phyloP scores from a whole-genome alignment of 2,888 invertebrate genomes.

The Nineta flava region DNA sequence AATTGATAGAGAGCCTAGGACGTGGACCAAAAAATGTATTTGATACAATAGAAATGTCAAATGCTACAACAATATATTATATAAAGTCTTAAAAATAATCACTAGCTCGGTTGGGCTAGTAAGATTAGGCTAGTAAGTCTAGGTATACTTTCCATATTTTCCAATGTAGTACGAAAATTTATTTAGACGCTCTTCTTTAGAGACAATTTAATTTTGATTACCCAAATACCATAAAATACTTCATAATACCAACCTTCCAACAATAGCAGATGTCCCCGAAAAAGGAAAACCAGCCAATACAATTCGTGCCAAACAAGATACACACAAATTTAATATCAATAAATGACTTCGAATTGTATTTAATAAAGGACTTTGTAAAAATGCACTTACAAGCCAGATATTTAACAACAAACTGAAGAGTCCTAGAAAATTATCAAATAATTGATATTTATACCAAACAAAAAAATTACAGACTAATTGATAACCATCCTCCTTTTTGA shows the following conservation, averaged over 20 bases:
- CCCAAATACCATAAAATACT: background rate
- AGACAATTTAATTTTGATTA: background rate
- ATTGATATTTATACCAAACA: background rate
- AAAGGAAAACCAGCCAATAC: conserved; percentile 35
- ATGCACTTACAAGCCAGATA: conserved; percentile 36
- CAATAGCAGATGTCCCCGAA: conserved; percentile 34
- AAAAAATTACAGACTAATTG: too few species aligned
- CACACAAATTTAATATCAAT: conserved; percentile 35
- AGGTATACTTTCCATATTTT: too few species aligned
- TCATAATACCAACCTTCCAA: conserved; percentile 27
- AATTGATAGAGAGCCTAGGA: too few species aligned
- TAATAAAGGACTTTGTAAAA: conserved; percentile 36
- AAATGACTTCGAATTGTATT: conserved; percentile 33
- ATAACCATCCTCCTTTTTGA: too few species aligned
- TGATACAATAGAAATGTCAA: too few species aligned
- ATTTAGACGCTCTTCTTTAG: too few species aligned
- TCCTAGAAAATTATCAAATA: conserved; percentile 23
- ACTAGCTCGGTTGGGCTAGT: too few species aligned
- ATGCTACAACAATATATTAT: too few species aligned
- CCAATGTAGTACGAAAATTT: too few species aligned
- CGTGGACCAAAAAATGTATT: too few species aligned
- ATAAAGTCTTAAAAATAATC: too few species aligned
- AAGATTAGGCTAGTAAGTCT: too few species aligned
- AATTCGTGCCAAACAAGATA: conserved; percentile 34
- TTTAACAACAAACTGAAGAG: conserved; percentile 37